Evolutionary conservation across 2,888 invertebrate genomes (phyloP).

Genomic region (Sarcophaga caerulescens): DNA sequence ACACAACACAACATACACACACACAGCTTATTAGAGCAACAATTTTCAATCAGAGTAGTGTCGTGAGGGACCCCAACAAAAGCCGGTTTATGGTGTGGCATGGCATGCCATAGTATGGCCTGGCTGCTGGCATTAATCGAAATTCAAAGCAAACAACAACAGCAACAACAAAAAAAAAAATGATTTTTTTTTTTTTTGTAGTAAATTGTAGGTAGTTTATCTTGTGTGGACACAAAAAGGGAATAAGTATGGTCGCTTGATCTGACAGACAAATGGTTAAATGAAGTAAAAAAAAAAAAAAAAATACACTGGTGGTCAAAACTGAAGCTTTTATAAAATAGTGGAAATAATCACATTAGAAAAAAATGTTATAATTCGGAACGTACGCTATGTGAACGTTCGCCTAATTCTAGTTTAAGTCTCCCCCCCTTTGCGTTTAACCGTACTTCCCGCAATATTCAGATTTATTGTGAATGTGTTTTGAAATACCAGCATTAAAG

Average conservation of each 20-base stretch:
- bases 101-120: slow-evolving; percentile 20
- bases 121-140: slow-evolving; percentile 69
- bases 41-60: slow-evolving; percentile 48
- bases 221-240: slow-evolving; percentile 37
- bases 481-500: too few species aligned
- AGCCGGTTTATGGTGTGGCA: slow-evolving; percentile 75
- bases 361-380: too few species aligned
- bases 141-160: slow-evolving; percentile 62
- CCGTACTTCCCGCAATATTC: too few species aligned
- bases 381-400: too few species aligned
- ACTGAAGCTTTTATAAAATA: too few species aligned
- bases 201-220: slow-evolving; percentile 56
- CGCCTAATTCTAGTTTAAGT: too few species aligned
- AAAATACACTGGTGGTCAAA: too few species aligned
- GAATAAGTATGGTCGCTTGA: slow-evolving; percentile 2
- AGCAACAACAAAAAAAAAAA: slow-evolving; percentile 38
- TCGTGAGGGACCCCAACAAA: slow-evolving; percentile 63
- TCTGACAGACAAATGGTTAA: slow-evolving; percentile 2
- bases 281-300: background rate
- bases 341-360: too few species aligned
- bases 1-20: slow-evolving; percentile 2
- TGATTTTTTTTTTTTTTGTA: background rate
- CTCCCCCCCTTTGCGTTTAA: too few species aligned
- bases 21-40: background rate
- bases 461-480: too few species aligned